These are phyloP conservation scores for Drosophila melanosoma DNA, from an alignment of 2,888 invertebrate genomes.

Conservation along the genomic window DNA sequence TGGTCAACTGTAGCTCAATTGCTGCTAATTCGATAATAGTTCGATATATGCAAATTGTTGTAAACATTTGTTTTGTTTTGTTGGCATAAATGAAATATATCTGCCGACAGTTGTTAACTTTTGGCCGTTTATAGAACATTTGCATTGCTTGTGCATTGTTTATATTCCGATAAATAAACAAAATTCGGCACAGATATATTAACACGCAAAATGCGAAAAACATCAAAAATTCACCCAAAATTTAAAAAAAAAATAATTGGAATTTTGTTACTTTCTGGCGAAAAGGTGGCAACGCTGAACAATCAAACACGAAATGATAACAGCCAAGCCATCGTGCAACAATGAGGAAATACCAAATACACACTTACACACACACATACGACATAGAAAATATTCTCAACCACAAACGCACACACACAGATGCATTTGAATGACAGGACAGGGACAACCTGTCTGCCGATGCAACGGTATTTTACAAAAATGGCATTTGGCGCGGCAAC, in stretches of 20 bases:
- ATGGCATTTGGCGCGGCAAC: constrained; percentile 33
- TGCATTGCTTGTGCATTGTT: constrained; percentile 47
- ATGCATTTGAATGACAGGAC: constrained; percentile 51
- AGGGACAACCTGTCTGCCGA: constrained; percentile 70
- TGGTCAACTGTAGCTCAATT: constrained; percentile 47
- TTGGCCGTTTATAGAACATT: constrained; percentile 41
- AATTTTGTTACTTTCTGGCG: background rate
- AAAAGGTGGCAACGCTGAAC: constrained; percentile 36
- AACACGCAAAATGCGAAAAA: constrained; percentile 31
- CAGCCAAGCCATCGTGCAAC: constrained; percentile 18
- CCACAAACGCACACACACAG: constrained; percentile 5
- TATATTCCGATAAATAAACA: constrained; percentile 41
- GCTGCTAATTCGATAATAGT: constrained; percentile 55
- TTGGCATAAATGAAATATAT: background rate
- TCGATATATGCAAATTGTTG: constrained; percentile 44
- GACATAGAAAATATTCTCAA: background rate
- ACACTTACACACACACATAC: constrained; percentile 1
- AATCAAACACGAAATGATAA: constrained; percentile 17
- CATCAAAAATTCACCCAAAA: constrained; percentile 21
- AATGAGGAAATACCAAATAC: constrained; percentile 52
- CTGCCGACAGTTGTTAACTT: constrained; percentile 48
- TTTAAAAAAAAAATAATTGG: background rate
- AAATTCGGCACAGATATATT: constrained; percentile 19
- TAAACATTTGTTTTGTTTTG: constrained; percentile 31
- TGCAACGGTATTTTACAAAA: constrained; percentile 43